phyloP scores from a whole-genome alignment of 2,888 invertebrate species.

The Tachina grossa region DNA sequence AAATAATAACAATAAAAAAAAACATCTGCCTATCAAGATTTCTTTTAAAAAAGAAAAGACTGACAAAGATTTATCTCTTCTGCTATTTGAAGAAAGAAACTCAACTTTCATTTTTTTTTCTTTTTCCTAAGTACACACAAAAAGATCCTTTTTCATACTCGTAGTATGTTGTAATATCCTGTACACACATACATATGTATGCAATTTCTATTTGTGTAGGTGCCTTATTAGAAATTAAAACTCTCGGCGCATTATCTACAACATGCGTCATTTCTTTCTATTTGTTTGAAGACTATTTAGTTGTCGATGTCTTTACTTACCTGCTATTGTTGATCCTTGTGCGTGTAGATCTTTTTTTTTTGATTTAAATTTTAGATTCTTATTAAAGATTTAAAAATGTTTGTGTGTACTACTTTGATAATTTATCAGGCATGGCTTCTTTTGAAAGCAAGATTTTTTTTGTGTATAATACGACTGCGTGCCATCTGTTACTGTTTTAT shows the following conservation, averaged over 20 bases:
- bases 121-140: conserved; percentile 17
- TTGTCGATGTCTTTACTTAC: conserved; percentile 53
- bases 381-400: conserved; percentile 56
- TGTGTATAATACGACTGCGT: conserved; percentile 37
- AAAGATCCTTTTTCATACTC: conserved; percentile 31
- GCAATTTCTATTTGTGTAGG: conserved; percentile 55
- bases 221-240: conserved; percentile 40
- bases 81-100: conserved; percentile 20
- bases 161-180: conserved; percentile 54
- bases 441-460: conserved; percentile 50
- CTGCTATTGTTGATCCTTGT: conserved; percentile 50
- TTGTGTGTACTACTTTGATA: conserved; percentile 46
- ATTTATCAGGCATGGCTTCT: conserved; percentile 56
- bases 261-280: conserved; percentile 31
- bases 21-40: conserved; percentile 63
- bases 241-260: neutral
- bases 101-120: conserved; percentile 22
- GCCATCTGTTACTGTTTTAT: conserved; percentile 61
- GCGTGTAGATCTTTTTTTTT: conserved; percentile 36
- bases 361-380: conserved; percentile 26
- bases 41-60: conserved; percentile 5
- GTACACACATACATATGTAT: neutral
- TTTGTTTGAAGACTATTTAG: neutral
- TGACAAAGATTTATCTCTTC: conserved; percentile 51
- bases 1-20: conserved; percentile 7